Base-by-base conservation (phyloP, 1,140 invertebrate species). In the Myzus persicae region DNA sequence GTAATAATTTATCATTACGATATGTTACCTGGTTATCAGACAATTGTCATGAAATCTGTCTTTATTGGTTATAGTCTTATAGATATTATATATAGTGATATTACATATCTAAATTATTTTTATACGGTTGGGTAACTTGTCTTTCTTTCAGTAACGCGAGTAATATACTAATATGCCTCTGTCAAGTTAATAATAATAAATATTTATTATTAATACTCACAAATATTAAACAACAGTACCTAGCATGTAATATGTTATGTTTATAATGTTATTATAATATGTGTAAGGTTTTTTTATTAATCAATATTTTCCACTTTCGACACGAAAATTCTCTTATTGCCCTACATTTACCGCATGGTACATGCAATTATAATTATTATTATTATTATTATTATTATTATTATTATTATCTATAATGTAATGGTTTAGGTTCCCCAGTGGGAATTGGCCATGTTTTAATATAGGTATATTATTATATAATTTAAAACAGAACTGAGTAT, bases 231-330 rank as follows among this genome's bases (percentile, higher is more conserved):
- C 31, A 76, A n/a, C 24, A 84, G 24, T 40, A 42, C 38, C 22
- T 84, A 26, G 20, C 40, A 0, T 40, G 38, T 85, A 85, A 76
- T 76, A n/a, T 14, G 59, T 76, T n/a, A 76, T 76, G 54, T 59
- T 59, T 59, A 26, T 59, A 59, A 67, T 67, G n/a, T n/a, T n/a
- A 76, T 76, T 76, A 76, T 76, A 76, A 44, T 31, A 85, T 18
- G 82, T 40, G 82, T 85, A 85, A 85, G 42, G 11, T 31, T 85
- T 85, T 85, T 85, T 85, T 85, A 18, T 46, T 85, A 85, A 85
- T n/a, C 84, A 85, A 44, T 85, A 85, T 85, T 85, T 85, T 85
- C 40, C 84, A 40, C 40, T 85, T 85, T n/a, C 84, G 42, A 31
- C 82, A 85, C 84, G 40, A 85, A 20, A 42, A 44, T 8, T 85